Evolutionary conservation across 92 coral and sea anemone genomes (phyloP).

Genomic region (Porites evermanni): DNA sequence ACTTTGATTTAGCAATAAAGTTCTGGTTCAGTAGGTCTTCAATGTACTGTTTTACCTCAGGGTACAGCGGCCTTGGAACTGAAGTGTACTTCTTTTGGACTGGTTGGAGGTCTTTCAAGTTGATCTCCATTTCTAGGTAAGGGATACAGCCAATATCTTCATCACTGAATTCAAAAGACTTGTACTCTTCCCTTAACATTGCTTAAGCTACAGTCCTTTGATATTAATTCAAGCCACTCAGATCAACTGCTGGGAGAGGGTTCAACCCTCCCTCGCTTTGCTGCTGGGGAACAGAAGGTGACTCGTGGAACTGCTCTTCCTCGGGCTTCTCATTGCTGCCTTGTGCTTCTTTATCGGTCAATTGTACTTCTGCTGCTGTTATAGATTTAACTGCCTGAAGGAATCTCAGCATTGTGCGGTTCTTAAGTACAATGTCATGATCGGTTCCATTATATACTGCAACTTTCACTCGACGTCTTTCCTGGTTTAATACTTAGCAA

Average conservation of each 20-base stretch:
- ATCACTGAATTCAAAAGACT: conserved; percentile 47
- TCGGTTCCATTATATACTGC: conserved; percentile 31
- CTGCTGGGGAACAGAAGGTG: no score
- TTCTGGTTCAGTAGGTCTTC: conserved; percentile 58
- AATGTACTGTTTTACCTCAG: conserved; percentile 55
- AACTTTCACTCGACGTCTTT: conserved; percentile 37
- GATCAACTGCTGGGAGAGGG: conserved; percentile 35
- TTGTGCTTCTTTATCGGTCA: no score
- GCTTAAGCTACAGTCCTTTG: not conserved
- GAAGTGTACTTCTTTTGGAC: conserved; percentile 43
- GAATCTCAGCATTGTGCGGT: no score
- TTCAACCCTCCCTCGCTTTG: not conserved
- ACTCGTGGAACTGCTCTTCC: no score
- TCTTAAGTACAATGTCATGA: not conserved
- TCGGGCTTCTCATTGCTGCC: no score
- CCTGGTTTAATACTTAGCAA: conserved; percentile 52
- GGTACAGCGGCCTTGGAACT: conserved; percentile 45
- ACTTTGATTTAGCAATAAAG: conserved; percentile 51
- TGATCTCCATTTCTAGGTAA: conserved; percentile 46
- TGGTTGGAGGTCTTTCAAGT: conserved; percentile 22
- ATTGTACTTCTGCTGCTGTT: not conserved
- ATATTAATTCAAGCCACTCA: conserved; percentile 2
- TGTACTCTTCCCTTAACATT: conserved; percentile 53
- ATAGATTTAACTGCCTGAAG: conserved; percentile 45
- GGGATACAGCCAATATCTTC: conserved; percentile 62